Evolutionary conservation across 2,113 vertebrate genomes (phyloP).

Genomic region (Emydura subglobosa): DNA sequence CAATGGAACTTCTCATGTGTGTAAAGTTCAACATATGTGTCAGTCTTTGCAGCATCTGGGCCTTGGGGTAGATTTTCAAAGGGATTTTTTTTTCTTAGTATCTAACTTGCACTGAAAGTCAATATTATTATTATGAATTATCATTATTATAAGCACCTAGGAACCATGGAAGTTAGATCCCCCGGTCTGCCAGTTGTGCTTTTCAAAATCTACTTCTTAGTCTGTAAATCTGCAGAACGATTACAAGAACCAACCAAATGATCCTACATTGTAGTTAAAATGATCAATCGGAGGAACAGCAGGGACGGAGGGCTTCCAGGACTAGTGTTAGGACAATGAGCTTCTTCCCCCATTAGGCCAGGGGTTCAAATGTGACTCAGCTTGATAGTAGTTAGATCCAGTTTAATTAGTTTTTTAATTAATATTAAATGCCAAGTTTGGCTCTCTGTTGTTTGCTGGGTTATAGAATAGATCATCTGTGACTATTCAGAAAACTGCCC

Average conservation of each 20-base stretch:
- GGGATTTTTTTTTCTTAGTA: not conserved
- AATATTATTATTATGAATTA: not conserved
- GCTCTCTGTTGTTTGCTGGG: not conserved
- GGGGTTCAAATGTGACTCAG: too few species aligned
- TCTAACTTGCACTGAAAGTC: not conserved
- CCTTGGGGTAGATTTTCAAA: fast-evolving
- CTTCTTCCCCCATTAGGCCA: not conserved
- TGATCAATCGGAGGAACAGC: too few species aligned
- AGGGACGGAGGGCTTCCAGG: not conserved
- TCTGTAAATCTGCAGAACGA: not conserved
- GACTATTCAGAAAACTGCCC: not conserved
- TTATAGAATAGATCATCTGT: fast-evolving
- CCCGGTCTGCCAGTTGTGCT: not conserved
- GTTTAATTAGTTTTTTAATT: not conserved
- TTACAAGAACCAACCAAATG: not conserved
- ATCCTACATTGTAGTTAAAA: fast-evolving
- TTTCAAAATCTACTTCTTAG: not conserved
- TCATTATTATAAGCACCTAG: not conserved
- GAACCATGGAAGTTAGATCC: not conserved
- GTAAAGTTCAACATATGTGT: not conserved
- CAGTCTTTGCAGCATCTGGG: not conserved
- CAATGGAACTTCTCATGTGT: not conserved
- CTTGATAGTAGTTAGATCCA: not conserved
- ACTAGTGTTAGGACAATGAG: not conserved
- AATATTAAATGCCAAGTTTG: not conserved